A percentile compares a stretch with the other conserved stretches of the same genome.
Conservation (phyloP, 2,113 vertebrate species). For the Felis chaus region DNA sequence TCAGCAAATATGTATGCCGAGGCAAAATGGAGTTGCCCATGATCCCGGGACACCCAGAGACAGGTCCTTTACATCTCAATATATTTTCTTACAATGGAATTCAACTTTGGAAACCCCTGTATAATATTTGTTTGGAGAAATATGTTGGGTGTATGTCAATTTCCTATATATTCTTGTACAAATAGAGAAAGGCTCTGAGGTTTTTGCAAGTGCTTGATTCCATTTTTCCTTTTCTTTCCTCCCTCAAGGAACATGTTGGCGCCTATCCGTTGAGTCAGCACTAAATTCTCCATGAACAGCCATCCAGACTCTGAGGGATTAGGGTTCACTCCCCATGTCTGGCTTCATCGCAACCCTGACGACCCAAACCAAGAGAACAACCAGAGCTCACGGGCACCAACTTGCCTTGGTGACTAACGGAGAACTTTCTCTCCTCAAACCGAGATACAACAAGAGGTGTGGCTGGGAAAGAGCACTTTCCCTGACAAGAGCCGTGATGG, state of each 20-base stretch:
- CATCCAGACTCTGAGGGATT: not conserved
- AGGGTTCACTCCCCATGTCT: not conserved
- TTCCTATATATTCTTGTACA: not conserved
- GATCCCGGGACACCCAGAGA: not conserved
- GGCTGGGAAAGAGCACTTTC: not conserved
- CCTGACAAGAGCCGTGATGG: not conserved
- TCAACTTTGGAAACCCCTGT: not conserved
- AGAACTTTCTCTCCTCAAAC: not conserved
- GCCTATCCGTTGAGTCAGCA: slow-evolving; percentile 45
- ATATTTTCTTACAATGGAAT: not conserved
- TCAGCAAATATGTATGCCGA: not conserved
- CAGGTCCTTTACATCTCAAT: not conserved
- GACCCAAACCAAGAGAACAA: not conserved
- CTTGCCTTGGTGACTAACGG: slow-evolving; percentile 14
- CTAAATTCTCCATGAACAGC: not conserved
- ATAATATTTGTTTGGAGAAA: not conserved
- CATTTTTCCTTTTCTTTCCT: not conserved
- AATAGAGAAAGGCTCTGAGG: not conserved
- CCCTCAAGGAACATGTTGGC: not conserved
- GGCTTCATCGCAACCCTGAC: not conserved
- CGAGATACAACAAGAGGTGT: not conserved
- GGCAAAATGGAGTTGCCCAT: not conserved
- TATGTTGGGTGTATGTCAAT: not conserved
- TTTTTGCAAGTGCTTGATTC: not conserved
- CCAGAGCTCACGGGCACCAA: not conserved